A percentile compares a stretch with the other conserved stretches of the same genome.
phyloP scores from a whole-genome alignment of 37 sponge, comb jelly and placozoan genomes.

The Eunapius fragilis region DNA sequence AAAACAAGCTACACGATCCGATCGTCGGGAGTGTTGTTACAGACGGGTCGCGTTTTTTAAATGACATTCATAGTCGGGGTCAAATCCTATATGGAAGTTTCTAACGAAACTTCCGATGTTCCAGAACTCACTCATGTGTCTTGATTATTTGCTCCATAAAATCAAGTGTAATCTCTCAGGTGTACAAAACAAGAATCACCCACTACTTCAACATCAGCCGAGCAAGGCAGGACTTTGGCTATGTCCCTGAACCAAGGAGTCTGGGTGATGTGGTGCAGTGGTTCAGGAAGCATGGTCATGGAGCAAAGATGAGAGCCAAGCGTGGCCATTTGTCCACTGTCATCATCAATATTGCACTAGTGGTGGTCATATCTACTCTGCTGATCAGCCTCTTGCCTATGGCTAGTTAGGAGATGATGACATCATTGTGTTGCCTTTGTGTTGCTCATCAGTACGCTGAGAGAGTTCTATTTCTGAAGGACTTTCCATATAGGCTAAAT shows the following conservation, averaged over 20 bases:
- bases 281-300: conserved; percentile 67
- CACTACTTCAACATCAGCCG: conserved; percentile 79
- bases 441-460: too few species aligned
- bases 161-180: conserved; percentile 28
- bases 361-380: background rate
- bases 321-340: background rate
- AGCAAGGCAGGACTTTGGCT: conserved; percentile 67
- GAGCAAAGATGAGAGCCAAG: background rate
- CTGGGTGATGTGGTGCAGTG: conserved; percentile 61
- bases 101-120: too few species aligned
- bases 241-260: conserved; percentile 46
- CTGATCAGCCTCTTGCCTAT: background rate
- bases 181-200: conserved; percentile 77
- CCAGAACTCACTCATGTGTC: background rate
- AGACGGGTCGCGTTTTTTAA: too few species aligned
- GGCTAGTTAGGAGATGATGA: background rate
- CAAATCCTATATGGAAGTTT: too few species aligned
- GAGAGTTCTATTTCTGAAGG: too few species aligned
- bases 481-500: too few species aligned
- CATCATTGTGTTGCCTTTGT: too few species aligned
- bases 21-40: too few species aligned
- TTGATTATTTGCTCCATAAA: background rate
- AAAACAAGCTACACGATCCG: too few species aligned
- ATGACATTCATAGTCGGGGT: too few species aligned
- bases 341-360: conserved; percentile 1